Percentiles rank a stretch among this genome's conserved stretches.
These are phyloP conservation scores for Elmis aenea DNA, from an alignment of 2,888 invertebrate species.

Conservation along the genomic window DNA sequence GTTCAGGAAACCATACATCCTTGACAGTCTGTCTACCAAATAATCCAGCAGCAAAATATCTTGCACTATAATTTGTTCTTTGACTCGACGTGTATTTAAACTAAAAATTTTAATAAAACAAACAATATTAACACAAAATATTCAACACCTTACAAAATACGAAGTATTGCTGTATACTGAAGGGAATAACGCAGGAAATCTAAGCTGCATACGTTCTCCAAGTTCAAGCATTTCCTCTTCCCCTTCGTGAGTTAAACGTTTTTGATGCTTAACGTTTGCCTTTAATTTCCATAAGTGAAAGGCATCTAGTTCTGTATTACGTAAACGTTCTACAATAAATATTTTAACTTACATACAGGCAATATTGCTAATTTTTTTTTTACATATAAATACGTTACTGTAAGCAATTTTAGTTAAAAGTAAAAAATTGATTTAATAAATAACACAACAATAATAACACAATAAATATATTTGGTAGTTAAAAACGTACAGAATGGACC, in stretches of 20 bases:
- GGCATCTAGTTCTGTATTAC: too few relatives aligned
- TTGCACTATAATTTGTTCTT: conserved; percentile 70
- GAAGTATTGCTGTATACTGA: conserved; percentile 57
- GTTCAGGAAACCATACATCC: conserved; percentile 60
- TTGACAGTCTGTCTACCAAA: conserved; percentile 62
- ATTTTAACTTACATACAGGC: too few relatives aligned
- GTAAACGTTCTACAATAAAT: too few relatives aligned
- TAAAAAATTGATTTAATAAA: too few relatives aligned
- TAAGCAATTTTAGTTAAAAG: too few relatives aligned
- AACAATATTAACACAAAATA: neutral
- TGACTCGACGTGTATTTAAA: conserved; percentile 75
- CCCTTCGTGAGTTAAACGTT: conserved; percentile 66
- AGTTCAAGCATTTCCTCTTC: conserved; percentile 68
- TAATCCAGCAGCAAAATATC: conserved; percentile 67
- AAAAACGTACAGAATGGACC: too few relatives aligned
- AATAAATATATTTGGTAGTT: too few relatives aligned
- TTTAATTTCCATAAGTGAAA: conserved; percentile 7
- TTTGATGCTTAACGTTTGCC: conserved; percentile 31
- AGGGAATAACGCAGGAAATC: conserved; percentile 63
- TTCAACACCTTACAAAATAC: conserved; percentile 41
- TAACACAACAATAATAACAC: too few relatives aligned
- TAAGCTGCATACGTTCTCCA: conserved; percentile 67
- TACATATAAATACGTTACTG: too few relatives aligned
- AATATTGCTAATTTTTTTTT: too few relatives aligned
- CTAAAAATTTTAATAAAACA: conserved; percentile 44